phyloP scores from a whole-genome alignment of 1,140 invertebrate genomes.

The Brachionus sp. region DNA sequence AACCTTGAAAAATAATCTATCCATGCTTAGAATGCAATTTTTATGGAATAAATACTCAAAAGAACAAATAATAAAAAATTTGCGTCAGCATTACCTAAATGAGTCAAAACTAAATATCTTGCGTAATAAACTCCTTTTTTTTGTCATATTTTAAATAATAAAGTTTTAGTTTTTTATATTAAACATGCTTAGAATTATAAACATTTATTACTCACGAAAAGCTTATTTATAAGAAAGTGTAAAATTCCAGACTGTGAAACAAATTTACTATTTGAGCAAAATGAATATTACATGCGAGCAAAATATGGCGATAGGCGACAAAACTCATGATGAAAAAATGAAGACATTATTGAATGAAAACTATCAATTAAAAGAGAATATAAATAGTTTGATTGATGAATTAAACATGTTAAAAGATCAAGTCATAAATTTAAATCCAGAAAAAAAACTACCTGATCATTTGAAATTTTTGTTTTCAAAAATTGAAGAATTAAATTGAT shows the following conservation, averaged over 20 bases:
- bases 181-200: no score
- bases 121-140: not conserved
- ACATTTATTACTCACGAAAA: not conserved
- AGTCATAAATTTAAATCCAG: constrained; percentile 66
- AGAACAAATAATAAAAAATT: not conserved
- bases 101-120: not conserved
- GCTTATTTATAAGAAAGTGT: not conserved
- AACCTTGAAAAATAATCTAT: no score
- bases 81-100: not conserved
- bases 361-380: constrained; percentile 81
- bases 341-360: constrained; percentile 85
- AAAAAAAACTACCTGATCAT: constrained; percentile 3
- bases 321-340: constrained; percentile 88
- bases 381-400: constrained; percentile 86
- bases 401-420: constrained; percentile 76
- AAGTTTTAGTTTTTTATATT: not conserved
- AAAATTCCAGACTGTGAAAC: not conserved
- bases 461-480: not conserved
- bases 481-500: not conserved
- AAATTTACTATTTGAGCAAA: not conserved
- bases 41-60: no score
- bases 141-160: not conserved
- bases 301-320: constrained; percentile 75
- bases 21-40: no score
- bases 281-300: not conserved